Evolutionary conservation across 2,888 invertebrate species (phyloP), one percentile per base, ranked within the genome.

Genomic region (Cephus runcator): DNA sequence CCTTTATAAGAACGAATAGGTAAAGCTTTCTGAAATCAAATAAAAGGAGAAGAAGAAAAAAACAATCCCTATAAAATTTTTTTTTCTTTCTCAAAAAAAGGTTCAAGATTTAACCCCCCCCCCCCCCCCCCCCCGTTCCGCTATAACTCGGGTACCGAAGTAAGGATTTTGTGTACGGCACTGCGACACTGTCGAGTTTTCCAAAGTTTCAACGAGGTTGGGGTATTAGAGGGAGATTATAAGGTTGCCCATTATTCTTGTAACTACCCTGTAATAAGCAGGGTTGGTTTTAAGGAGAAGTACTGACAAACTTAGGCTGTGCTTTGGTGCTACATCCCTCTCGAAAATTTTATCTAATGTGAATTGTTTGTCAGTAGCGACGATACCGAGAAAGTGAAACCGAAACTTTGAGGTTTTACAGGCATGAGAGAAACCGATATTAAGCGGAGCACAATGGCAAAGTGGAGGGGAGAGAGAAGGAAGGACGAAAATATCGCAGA

Each of bases 231-330:
- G 71, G 31, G 4, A 71, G 71, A 71, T 71, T 71, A 71, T 31
- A 23, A 71, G 71, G 34, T 31, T 71, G 6, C 71, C 71, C 34
- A 71, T 71, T 71, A 71, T 71, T 71, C 71, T 71, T 71, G 71
- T 71, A 71, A 71, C 71, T 31, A 71, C 71, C 71, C 71, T 71
- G 71, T 71, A 71, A 71, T 71, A 31, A 71, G 33, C 71, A 12
- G 34, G 34, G 71, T 31, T 31, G 71, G 31, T 71, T 71, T 31
- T 33, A 71, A 71, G 12, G 71, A 31, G 31, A 71, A 71, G 31
- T 4, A 34, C 71, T 31, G 31, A 6, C 71, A 34, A 71, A 71
- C 12, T 71, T 71, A 34, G 56, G 9, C 23, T 23, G 23, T 23
- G 23, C 15, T 6, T 1, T 23, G 56, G 23, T 23, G 56, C 56